Evolutionary conservation across 2,888 invertebrate species (phyloP), one percentile per base, ranked within the genome.

Genomic region (Bombyx huttoni): DNA sequence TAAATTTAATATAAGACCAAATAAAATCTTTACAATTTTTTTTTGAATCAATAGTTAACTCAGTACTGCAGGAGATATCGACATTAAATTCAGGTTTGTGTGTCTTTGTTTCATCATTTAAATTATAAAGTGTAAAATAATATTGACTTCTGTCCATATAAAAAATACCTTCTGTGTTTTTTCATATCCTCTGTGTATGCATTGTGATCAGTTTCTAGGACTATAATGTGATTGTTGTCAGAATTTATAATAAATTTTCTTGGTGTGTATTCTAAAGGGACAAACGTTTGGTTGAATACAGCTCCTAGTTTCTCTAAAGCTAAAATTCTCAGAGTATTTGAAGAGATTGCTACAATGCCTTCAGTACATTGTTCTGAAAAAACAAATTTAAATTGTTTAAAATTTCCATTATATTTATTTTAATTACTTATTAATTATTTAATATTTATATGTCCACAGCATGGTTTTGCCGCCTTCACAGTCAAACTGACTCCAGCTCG

Each of bases 301-400:
- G 98, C 98, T 0, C 99, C 99, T 1, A 99, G 87, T 78, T 99
- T 99, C 78, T 99, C 99, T 52, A 99, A 87, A 0, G 99, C 98
- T 78, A 99, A 91, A 90, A 99, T 99, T 70, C 98, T 91, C 51
- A 99, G 88, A 0, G 99, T 99, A 73, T 99, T 99, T 1, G 98
- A 96, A 0, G 98, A 98, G 75, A 99, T 99, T 0, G 99, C 99
- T 0, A 99, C 99, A 63, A 99, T 98, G 61, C 99, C 99, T 81
- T 99, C 99, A 0, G 98, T 97, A 89, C 99, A 99, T 81, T 99
- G 99, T 81, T 99, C 99, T 61, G 77, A 55, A 70, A 78, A 60
- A 10, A 56, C 56, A 58, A 54, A 34, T 34, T 9, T 12, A 48
- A 3, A 8, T 9, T 13, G n/a, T n/a, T 33, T 34, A 46, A 47